Base-by-base conservation (phyloP, 2,888 invertebrate species). In the Amphipyra berbera region DNA sequence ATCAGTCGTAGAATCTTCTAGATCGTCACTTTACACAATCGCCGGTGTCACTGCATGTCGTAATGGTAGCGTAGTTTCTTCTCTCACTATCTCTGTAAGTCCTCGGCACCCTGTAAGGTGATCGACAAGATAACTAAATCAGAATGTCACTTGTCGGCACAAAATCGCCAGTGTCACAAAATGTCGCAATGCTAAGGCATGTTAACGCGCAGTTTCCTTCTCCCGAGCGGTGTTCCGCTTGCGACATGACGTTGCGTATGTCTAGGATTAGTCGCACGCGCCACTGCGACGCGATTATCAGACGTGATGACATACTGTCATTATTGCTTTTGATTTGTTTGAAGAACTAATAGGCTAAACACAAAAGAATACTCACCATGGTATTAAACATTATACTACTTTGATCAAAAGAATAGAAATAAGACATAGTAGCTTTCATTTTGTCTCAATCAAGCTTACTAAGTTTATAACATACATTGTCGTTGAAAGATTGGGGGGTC, bases 151-250 rank as follows among this genome's bases (percentile, higher is more conserved):
- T 42, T 46, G 53, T 54, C 21, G 49, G 48, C 12, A 49, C 45
- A 65, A 68, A 73, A 64, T 73, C 54, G 61, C 75, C 64, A 80
- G 76, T 79, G 81, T 82, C 81, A 76, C 62, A 48, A 50, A 44
- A 60, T 83, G 72, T 79, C 50, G 82, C 81, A 84, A 84, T 58
- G 42, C 40, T 63, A 27, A 66, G 73, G 78, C 48, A 82, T 82
- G 78, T 79, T 80, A 81, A 82, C 70, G 60, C 66, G 72, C 57
- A 53, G 75, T 82, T 80, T 83, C 84, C 84, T 81, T 62, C 70
- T 70, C 70, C 64, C 63, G 50, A 55, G 63, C 64, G 37, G 63
- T 62, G 80, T 81, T 81, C 82, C 82, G 78, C 61, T 83, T 82
- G 80, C 78, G 42, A 75, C 78, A 85, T 63, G 59, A 59, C 61